Evolutionary conservation across 1,140 invertebrate species (phyloP).

Genomic region (Drosophila bocki): DNA sequence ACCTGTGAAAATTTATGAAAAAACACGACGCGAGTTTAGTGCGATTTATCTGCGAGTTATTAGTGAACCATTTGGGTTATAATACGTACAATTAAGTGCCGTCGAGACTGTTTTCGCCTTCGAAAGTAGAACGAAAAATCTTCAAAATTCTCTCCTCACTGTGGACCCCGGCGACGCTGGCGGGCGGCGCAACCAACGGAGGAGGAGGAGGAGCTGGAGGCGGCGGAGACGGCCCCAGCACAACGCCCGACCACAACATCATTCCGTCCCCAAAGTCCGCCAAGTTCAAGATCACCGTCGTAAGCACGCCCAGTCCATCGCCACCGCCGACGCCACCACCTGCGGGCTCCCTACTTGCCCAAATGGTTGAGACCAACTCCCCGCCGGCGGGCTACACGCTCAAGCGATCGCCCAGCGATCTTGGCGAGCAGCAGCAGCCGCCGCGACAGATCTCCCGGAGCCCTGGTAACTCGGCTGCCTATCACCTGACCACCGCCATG

Average conservation of each 20-base stretch:
- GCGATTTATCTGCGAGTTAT: not conserved
- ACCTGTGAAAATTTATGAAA: conserved; percentile 24
- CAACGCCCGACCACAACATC: conserved; percentile 23
- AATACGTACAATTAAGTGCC: conserved; percentile 8
- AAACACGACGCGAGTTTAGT: conserved; percentile 16
- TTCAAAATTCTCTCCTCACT: conserved; percentile 84
- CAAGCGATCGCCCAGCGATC: conserved; percentile 72
- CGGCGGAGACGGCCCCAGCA: conserved; percentile 28
- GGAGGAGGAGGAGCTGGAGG: conserved; percentile 22
- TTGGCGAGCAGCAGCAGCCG: conserved; percentile 64
- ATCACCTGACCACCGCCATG: conserved; percentile 84
- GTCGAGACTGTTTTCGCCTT: conserved; percentile 3
- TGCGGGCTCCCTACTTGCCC: conserved; percentile 28
- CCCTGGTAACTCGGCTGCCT: conserved; percentile 64
- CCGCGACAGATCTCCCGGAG: conserved; percentile 63
- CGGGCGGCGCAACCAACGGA: conserved; percentile 55
- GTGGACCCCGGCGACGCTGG: conserved; percentile 80
- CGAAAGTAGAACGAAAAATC: conserved; percentile 11
- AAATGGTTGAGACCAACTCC: conserved; percentile 79
- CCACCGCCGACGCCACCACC: conserved; percentile 72
- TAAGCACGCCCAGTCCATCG: conserved; percentile 79
- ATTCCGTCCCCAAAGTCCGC: conserved; percentile 47
- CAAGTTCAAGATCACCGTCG: conserved; percentile 82
- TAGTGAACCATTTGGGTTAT: not conserved
- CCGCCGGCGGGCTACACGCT: conserved; percentile 73